Percentiles rank a stretch among this genome's conserved stretches.
Conservation (phyloP, 2,113 vertebrate species). For the Barnardius zonarius region DNA sequence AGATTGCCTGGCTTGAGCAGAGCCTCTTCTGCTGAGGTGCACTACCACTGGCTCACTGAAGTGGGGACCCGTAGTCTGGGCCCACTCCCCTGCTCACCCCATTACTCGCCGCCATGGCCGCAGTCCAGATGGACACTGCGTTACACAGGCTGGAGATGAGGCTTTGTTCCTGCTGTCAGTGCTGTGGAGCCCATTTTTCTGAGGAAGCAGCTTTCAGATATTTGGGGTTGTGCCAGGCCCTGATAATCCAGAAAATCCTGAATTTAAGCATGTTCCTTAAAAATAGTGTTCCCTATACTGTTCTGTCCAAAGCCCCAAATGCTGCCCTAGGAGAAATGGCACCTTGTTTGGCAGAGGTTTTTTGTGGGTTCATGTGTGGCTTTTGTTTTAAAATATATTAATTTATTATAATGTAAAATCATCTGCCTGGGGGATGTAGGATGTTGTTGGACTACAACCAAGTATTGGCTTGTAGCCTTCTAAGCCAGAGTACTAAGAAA, state of each 20-base stretch:
- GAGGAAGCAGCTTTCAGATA: constrained; percentile 42
- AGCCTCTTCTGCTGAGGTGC: neutral
- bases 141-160: neutral
- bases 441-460: constrained; percentile 56
- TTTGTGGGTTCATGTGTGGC: neutral
- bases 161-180: constrained; percentile 36
- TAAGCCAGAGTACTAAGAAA: constrained; percentile 53
- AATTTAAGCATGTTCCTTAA: neutral
- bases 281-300: neutral
- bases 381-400: constrained; percentile 43
- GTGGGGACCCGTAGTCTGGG: neutral
- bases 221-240: constrained; percentile 23
- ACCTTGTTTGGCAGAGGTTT: neutral
- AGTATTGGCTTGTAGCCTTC: constrained; percentile 58
- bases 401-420: constrained; percentile 59
- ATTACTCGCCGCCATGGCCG: neutral
- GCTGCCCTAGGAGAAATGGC: neutral
- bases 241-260: constrained; percentile 45
- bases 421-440: constrained; percentile 45
- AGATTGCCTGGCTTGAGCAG: neutral
- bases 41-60: neutral
- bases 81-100: neutral
- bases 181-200: constrained; percentile 47
- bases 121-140: constrained; percentile 4
- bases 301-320: neutral